A percentile compares a stretch with the other conserved stretches of the same genome.
Evolutionary conservation across 92 coral and sea anemone species (phyloP).

Genomic region (Isaurus tuberculatus): DNA sequence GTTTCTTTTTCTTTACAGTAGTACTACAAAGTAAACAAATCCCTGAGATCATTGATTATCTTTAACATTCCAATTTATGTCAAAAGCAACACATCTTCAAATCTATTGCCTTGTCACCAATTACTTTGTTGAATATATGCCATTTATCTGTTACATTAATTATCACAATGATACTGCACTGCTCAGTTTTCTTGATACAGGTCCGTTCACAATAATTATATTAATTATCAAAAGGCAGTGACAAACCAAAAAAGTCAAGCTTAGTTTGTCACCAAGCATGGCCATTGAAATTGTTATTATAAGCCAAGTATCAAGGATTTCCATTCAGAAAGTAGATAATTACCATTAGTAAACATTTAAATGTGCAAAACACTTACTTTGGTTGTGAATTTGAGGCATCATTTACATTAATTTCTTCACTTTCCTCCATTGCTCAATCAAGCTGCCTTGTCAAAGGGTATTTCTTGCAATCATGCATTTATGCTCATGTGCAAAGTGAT

Average conservation of each 20-base stretch:
- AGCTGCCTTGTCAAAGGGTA: slow-evolving; percentile 11
- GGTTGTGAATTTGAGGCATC: slow-evolving; percentile 22
- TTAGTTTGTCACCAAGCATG: slow-evolving; percentile 15
- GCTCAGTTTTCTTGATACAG: slow-evolving; percentile 15
- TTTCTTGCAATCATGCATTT: slow-evolving; percentile 21
- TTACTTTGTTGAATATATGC: slow-evolving; percentile 3
- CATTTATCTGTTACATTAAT: slow-evolving; percentile 9
- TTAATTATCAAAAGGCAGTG: slow-evolving; percentile 13
- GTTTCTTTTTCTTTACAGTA: slow-evolving; percentile 19
- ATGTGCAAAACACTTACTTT: slow-evolving; percentile 38
- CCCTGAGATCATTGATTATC: slow-evolving; percentile 13
- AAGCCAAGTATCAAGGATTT: background rate
- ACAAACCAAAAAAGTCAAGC: slow-evolving; percentile 14
- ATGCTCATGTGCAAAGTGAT: slow-evolving; percentile 49
- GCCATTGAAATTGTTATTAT: slow-evolving; percentile 1
- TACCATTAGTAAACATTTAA: slow-evolving; percentile 7
- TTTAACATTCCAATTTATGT: slow-evolving; percentile 7
- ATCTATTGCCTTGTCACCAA: slow-evolving; percentile 3
- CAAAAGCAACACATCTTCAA: background rate
- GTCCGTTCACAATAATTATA: slow-evolving; percentile 13
- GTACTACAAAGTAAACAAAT: slow-evolving; percentile 40
- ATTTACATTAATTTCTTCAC: slow-evolving; percentile 15
- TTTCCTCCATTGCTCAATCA: slow-evolving; percentile 34
- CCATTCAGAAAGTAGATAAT: slow-evolving; percentile 3
- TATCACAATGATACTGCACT: slow-evolving; percentile 13